Conservation (phyloP, 1,140 invertebrate genomes). For the Temnothorax longispinosus region DNA sequence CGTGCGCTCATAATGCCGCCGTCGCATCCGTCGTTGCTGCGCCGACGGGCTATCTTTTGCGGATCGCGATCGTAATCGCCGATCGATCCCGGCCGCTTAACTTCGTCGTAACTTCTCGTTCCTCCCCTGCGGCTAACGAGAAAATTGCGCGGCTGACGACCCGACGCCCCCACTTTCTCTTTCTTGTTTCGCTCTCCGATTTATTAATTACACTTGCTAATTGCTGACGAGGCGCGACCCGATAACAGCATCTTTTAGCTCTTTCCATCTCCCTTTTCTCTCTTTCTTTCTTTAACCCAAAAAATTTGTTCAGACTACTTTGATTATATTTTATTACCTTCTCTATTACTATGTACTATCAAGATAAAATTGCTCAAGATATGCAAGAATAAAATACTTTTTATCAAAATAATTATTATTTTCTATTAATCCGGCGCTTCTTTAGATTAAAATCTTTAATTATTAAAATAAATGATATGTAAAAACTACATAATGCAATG, state of each 20-base stretch:
- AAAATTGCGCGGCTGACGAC: conserved; percentile 62
- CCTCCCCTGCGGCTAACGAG: conserved; percentile 31
- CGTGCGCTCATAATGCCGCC: conserved; percentile 41
- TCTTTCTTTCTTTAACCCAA: not conserved
- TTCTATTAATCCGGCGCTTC: not conserved
- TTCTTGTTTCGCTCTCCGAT: conserved; percentile 34
- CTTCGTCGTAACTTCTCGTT: conserved; percentile 41
- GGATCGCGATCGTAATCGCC: conserved; percentile 67
- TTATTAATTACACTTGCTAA: conserved; percentile 66
- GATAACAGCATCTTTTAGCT: not conserved
- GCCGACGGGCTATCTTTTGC: conserved; percentile 37
- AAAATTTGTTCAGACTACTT: not conserved
- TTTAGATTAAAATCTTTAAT: not conserved
- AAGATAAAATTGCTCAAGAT: not conserved
- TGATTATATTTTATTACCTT: not conserved
- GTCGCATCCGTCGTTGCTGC: not conserved
- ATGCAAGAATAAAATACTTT: not conserved
- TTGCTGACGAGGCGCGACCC: conserved; percentile 27
- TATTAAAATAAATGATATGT: not conserved
- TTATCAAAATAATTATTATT: not conserved
- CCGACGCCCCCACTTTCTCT: not conserved
- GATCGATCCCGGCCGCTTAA: conserved; percentile 67
- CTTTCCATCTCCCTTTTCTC: not conserved
- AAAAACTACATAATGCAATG: not conserved
- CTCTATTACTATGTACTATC: not conserved